Evolutionary conservation across 92 coral and sea anemone genomes (phyloP).

Genomic region (Micromussa lordhowensis): DNA sequence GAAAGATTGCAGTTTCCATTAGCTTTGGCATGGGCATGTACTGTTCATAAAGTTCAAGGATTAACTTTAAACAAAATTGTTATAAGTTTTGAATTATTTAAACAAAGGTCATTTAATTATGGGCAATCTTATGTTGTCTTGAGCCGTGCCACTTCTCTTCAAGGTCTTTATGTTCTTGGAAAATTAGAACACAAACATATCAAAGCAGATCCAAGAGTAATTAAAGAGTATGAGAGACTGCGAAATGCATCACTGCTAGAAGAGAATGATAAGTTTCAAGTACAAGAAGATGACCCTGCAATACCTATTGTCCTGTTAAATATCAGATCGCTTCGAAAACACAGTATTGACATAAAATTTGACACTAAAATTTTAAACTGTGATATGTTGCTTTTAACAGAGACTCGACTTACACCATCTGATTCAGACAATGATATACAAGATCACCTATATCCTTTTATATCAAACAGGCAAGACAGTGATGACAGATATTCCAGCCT

Average conservation of each 20-base stretch:
- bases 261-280: background rate
- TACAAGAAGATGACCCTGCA: background rate
- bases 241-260: background rate
- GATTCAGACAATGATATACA: constrained; percentile 18
- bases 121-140: constrained; percentile 41
- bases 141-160: constrained; percentile 41
- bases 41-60: constrained; percentile 79
- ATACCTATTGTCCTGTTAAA: constrained; percentile 41
- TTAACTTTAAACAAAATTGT: constrained; percentile 43
- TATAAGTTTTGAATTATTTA: constrained; percentile 40
- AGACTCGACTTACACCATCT: constrained; percentile 56
- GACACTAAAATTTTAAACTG: constrained; percentile 48
- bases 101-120: constrained; percentile 50
- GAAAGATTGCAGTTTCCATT: constrained; percentile 76
- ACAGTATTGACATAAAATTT: constrained; percentile 67
- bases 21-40: constrained; percentile 73
- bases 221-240: constrained; percentile 56
- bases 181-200: constrained; percentile 37
- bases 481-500: constrained; percentile 42
- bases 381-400: constrained; percentile 69
- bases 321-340: constrained; percentile 69
- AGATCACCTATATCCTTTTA: no score
- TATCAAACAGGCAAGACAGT: constrained; percentile 43
- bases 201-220: constrained; percentile 39
- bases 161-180: constrained; percentile 52